Percentiles rank a stretch among this genome's conserved stretches.
phyloP scores from a whole-genome alignment of 2,888 invertebrate genomes.

The Ceriagrion tenellum region DNA sequence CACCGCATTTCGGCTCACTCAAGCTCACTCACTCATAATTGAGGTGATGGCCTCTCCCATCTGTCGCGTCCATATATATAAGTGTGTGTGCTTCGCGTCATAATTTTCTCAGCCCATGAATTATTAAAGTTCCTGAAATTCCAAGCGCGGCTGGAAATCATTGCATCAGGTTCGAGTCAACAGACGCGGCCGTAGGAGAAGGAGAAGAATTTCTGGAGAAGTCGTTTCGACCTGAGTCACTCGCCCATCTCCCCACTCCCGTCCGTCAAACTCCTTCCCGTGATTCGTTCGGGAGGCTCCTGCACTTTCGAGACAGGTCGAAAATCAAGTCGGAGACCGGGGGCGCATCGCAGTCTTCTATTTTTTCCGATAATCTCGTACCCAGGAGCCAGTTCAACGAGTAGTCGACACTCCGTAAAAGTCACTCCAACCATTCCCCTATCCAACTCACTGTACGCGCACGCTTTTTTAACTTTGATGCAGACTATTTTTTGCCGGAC shows the following conservation, averaged over 20 bases:
- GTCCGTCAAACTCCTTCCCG: neutral
- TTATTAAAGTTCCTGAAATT: neutral
- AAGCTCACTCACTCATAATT: too few species aligned
- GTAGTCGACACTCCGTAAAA: neutral
- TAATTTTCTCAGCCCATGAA: neutral
- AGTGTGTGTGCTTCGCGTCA: neutral
- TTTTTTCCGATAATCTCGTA: neutral
- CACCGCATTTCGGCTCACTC: too few species aligned
- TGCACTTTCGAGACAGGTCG: neutral
- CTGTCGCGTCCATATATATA: neutral
- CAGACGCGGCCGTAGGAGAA: neutral
- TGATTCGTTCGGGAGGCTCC: neutral
- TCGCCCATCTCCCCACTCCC: neutral
- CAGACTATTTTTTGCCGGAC: too few species aligned
- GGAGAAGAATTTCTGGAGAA: neutral
- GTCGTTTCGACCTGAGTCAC: neutral
- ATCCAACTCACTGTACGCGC: too few species aligned
- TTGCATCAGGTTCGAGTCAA: neutral
- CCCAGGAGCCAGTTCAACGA: neutral
- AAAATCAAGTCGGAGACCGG: neutral
- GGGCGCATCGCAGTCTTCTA: neutral
- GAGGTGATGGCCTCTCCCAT: neutral
- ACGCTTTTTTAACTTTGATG: too few species aligned
- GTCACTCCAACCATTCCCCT: neutral
- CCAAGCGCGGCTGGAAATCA: neutral